Conservation (phyloP, 2,113 vertebrate genomes). For the Odocoileus hemionus region DNA sequence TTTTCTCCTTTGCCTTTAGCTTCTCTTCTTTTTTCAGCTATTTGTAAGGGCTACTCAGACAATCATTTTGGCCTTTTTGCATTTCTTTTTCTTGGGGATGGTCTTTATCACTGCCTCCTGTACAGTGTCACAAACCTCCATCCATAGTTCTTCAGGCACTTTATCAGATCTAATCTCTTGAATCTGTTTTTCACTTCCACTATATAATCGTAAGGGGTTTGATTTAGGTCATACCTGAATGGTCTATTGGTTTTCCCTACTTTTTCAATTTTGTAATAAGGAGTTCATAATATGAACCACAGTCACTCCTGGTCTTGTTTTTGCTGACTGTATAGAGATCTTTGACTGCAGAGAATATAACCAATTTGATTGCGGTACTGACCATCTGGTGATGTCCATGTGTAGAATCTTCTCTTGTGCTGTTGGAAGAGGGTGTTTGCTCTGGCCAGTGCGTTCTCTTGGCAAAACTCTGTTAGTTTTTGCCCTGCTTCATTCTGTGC, state of each 20-base stretch:
- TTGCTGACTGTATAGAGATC: background rate
- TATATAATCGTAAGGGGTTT: background rate
- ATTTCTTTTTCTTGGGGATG: background rate
- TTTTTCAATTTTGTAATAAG: background rate
- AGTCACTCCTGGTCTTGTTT: background rate
- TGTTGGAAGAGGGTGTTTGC: background rate
- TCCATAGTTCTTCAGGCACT: background rate
- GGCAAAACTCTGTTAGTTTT: background rate
- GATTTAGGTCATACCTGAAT: background rate
- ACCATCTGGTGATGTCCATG: background rate
- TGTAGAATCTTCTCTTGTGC: background rate
- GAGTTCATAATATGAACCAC: background rate
- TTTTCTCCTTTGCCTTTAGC: background rate
- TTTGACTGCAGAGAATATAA: background rate
- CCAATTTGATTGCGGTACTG: background rate
- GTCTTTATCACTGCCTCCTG: background rate
- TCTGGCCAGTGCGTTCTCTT: background rate
- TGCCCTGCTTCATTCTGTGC: background rate
- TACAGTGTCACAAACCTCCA: background rate
- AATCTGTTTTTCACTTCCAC: background rate
- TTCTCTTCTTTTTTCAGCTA: background rate
- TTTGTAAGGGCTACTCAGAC: background rate
- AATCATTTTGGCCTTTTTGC: background rate
- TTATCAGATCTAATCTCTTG: background rate
- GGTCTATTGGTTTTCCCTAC: background rate